Percentiles rank a stretch among this genome's conserved stretches.
These are phyloP conservation scores for Echeneis naucrates DNA, from an alignment of 2,797 vertebrate genomes.

Conservation along the genomic window DNA sequence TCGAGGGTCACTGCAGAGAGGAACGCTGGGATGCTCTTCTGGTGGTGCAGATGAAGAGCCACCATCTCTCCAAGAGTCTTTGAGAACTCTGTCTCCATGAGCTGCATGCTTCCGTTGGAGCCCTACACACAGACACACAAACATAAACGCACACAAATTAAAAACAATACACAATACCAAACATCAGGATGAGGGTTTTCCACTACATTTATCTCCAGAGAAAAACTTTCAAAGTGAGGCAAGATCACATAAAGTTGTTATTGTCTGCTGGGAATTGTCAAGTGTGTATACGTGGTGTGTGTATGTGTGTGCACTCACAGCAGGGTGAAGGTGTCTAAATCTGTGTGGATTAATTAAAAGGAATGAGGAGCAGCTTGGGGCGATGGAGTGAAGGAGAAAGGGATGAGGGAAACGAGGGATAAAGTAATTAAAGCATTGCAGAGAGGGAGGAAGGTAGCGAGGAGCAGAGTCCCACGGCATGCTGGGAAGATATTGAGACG, in stretches of 20 bases:
- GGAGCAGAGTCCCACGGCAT: slow-evolving; percentile 56
- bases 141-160: slow-evolving; percentile 6
- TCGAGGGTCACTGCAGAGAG: slow-evolving; percentile 88
- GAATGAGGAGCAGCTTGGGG: slow-evolving; percentile 76
- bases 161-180: slow-evolving; percentile 28
- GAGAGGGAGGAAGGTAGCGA: slow-evolving; percentile 53
- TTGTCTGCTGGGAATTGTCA: slow-evolving; percentile 54
- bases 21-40: slow-evolving; percentile 96
- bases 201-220: slow-evolving; percentile 25
- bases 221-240: slow-evolving; percentile 63
- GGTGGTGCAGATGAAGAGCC: slow-evolving; percentile 90
- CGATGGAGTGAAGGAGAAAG: slow-evolving; percentile 75
- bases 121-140: slow-evolving; percentile 53
- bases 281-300: slow-evolving; percentile 24
- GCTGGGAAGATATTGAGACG: slow-evolving; percentile 60
- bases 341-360: slow-evolving; percentile 84
- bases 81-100: slow-evolving; percentile 93
- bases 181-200: slow-evolving; percentile 31
- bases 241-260: slow-evolving; percentile 62
- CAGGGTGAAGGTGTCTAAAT: slow-evolving; percentile 77
- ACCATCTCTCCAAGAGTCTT: slow-evolving; percentile 89
- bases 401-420: slow-evolving; percentile 74
- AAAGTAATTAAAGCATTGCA: slow-evolving; percentile 77
- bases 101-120: slow-evolving; percentile 81
- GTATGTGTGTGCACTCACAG: slow-evolving; percentile 51